phyloP scores from a whole-genome alignment of 2,888 invertebrate species.

The Mallateleia sp. region DNA sequence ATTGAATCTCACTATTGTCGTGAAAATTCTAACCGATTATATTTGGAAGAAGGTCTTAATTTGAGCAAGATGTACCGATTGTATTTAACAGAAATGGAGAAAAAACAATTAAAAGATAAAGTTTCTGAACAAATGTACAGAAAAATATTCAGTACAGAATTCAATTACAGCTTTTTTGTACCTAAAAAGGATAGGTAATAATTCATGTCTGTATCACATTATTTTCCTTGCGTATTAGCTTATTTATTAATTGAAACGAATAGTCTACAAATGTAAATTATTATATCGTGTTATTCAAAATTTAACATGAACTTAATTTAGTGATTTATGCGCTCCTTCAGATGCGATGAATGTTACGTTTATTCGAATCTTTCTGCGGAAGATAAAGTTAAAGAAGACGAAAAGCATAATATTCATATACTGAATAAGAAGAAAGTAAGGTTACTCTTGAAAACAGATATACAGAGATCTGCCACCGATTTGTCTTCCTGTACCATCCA shows the following conservation, averaged over 20 bases:
- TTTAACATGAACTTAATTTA: no score
- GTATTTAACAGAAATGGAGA: constrained; percentile 39
- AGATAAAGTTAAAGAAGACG: background rate
- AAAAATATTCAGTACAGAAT: constrained; percentile 43
- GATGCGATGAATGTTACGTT: background rate
- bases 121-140: constrained; percentile 23
- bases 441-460: background rate
- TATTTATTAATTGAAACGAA: background rate
- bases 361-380: background rate
- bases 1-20: constrained; percentile 70
- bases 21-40: constrained; percentile 48
- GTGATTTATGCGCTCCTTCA: background rate
- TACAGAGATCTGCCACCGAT: background rate
- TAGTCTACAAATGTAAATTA: no score
- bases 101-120: constrained; percentile 4
- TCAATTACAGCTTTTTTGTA: constrained; percentile 48
- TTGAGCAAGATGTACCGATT: constrained; percentile 63
- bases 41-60: constrained; percentile 55
- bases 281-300: no score
- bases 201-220: constrained; percentile 10
- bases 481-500: background rate
- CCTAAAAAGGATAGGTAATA: constrained; percentile 61
- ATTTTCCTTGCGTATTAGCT: background rate
- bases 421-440: background rate
- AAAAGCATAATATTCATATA: background rate